Conservation (phyloP, 2,888 invertebrate genomes). For the Mimachlamys varia region DNA sequence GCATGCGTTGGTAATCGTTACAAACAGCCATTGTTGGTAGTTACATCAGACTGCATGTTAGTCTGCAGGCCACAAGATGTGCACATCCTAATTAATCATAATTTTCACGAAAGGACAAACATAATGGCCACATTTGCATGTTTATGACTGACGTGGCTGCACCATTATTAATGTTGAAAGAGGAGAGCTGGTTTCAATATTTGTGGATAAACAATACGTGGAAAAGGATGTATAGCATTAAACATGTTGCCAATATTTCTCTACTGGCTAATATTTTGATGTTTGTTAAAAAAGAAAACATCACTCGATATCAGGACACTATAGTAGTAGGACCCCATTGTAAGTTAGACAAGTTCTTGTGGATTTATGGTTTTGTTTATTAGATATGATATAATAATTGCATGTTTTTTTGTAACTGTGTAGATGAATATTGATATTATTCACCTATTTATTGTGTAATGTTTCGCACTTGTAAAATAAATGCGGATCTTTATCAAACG, state of each 20-base stretch:
- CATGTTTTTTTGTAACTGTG: background rate
- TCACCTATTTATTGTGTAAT: too few species aligned
- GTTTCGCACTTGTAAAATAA: too few species aligned
- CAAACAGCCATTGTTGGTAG: too few species aligned
- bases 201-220: background rate
- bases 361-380: background rate
- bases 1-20: too few species aligned
- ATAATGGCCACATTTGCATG: background rate
- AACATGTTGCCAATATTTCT: background rate
- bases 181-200: background rate
- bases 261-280: background rate
- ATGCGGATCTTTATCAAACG: too few species aligned
- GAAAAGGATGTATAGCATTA: background rate
- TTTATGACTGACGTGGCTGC: background rate
- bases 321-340: background rate
- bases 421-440: too few species aligned
- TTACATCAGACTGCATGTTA: too few species aligned
- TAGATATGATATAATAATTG: background rate
- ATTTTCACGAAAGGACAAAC: background rate
- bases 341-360: background rate
- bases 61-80: background rate
- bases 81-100: background rate
- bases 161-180: background rate
- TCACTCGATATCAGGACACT: background rate
- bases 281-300: background rate